A percentile compares a stretch with the other conserved stretches of the same genome.
Evolutionary conservation across 2,113 vertebrate genomes (phyloP).

Genomic region (Burhinus bistriatus): DNA sequence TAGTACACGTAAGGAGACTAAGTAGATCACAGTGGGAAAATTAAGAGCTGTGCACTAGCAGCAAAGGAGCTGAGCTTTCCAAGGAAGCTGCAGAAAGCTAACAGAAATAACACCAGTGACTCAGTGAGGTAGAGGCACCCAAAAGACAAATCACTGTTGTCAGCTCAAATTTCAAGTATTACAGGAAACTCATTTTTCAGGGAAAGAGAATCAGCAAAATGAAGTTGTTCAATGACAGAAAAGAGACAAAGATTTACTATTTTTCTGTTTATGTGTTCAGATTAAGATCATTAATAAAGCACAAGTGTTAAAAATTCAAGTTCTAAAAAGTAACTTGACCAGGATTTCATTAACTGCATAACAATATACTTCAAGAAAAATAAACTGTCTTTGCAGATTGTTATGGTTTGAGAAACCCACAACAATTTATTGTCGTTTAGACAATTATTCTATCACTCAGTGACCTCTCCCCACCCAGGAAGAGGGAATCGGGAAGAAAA

Average conservation of each 20-base stretch:
- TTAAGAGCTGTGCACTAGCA: too few species aligned
- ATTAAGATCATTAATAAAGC: not conserved
- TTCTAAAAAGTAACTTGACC: not conserved
- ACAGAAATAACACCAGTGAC: not conserved
- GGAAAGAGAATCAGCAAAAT: not conserved
- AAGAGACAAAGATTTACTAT: not conserved
- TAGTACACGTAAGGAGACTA: not conserved
- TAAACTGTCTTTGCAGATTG: not conserved
- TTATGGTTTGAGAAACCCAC: too few species aligned
- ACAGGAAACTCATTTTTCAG: not conserved
- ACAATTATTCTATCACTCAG: too few species aligned
- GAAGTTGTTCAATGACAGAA: not conserved
- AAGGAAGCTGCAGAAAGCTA: not conserved
- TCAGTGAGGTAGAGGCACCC: not conserved
- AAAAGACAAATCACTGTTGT: not conserved
- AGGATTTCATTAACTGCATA: not conserved
- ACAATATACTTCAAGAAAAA: not conserved
- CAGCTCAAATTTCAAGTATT: not conserved
- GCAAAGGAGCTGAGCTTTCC: not conserved
- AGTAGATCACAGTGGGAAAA: too few species aligned
- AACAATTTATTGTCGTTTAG: too few species aligned
- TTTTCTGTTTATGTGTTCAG: not conserved
- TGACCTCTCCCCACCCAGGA: too few species aligned
- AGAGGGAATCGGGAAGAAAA: too few species aligned
- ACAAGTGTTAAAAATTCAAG: not conserved